Base-by-base conservation (phyloP, 2,888 invertebrate genomes). In the Drosophila bunnanda region DNA sequence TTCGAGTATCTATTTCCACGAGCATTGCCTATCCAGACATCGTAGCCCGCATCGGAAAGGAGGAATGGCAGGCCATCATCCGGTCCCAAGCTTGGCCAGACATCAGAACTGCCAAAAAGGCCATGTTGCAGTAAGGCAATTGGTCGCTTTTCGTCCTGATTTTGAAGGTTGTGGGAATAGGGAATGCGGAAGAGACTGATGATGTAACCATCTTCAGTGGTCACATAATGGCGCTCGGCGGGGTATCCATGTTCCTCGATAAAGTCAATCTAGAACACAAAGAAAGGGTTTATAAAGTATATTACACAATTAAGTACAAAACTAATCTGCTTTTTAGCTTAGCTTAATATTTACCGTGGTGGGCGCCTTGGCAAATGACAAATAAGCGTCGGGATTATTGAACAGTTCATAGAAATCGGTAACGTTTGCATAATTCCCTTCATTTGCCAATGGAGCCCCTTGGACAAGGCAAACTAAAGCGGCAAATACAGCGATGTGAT, bases 151-250 rank as follows among this genome's bases (percentile, higher is more conserved):
- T 52, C 25, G 0, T 76, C 15, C 30, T 77, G 58, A 43, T 84
- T 87, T 38, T 79, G 69, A 7, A 82, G 64, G 64, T 84, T 86
- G 46, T 76, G 75, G 0, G 81, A 84, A 43, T 80, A 80, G 5
- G 56, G 91, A 48, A 91, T 91, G 32, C 90, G 88, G 58, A 89
- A 90, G 30, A 91, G 50, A 6, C 82, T 81, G n/a, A 90, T 32
- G 1, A 89, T 68, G 34, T 91, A 90, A n/a, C 87, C 91, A 66
- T 91, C 90, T 36, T 77, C 78, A 1, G 90, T 89, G 20, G 75
- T 56, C 4, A 87, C 77, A 34, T 68, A 25, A 41, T 96, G 96
- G 0, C 94, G 94, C 91, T 97, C 96, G 0, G 95, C 93, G 0
- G 94, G 93, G 90, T 96, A 97, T 1, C 83, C 89, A 62, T 89